Percentiles rank a stretch among this genome's conserved stretches.
Evolutionary conservation across 2,888 invertebrate genomes (phyloP).

Genomic region (Tetropium fuscum): DNA sequence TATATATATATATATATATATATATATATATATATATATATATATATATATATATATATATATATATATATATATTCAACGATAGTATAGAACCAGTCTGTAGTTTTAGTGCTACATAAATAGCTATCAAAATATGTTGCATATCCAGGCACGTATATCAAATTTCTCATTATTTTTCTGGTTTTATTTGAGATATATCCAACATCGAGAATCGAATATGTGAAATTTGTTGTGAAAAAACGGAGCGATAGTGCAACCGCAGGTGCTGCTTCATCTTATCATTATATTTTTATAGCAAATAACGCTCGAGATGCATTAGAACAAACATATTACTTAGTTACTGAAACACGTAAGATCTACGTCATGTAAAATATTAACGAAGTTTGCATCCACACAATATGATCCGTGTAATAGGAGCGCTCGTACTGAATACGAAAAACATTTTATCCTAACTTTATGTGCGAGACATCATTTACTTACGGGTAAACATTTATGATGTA

Average conservation of each 20-base stretch:
- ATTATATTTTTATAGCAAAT: constrained; percentile 14
- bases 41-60: no score
- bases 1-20: no score
- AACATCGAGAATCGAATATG: constrained; percentile 11
- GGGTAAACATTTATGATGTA: constrained; percentile 1
- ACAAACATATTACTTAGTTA: constrained; percentile 19
- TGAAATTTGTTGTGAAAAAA: constrained; percentile 11
- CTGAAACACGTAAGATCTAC: constrained; percentile 12
- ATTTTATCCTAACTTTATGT: not conserved
- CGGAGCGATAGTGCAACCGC: constrained; percentile 3
- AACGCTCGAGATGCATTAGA: not conserved
- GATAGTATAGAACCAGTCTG: no score
- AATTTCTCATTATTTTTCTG: no score
- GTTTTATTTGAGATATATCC: no score
- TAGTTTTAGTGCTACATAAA: no score
- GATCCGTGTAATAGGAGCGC: constrained; percentile 4
- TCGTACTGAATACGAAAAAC: constrained; percentile 13
- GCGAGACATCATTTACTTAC: not conserved
- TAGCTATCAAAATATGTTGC: no score
- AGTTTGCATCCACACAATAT: constrained; percentile 16
- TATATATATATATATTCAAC: no score
- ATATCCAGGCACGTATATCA: no score
- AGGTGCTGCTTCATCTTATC: constrained; percentile 8
- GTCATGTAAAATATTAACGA: constrained; percentile 26
- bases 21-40: no score